phyloP scores from a whole-genome alignment of 1,140 invertebrate genomes.

The Drosophila fuyamai region DNA sequence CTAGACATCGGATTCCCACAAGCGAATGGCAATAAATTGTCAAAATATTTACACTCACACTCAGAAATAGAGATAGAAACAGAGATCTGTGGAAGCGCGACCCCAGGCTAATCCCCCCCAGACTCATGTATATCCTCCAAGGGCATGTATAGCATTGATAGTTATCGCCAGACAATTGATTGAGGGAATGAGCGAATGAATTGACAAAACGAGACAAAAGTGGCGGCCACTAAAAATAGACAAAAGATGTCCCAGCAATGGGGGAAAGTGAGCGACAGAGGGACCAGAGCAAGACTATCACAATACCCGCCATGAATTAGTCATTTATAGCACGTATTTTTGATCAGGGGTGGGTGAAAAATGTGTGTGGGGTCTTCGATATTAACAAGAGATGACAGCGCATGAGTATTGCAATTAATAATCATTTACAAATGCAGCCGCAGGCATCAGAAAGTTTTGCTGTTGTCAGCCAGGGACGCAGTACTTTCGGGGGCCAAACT shows the following conservation, averaged over 20 bases:
- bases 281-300: conserved; percentile 4
- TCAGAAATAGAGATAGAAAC: conserved; percentile 8
- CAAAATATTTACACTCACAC: conserved; percentile 55
- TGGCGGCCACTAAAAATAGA: conserved; percentile 74
- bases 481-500: conserved; percentile 51
- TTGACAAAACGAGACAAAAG: conserved; percentile 70
- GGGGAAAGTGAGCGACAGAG: not conserved
- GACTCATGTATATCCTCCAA: conserved; percentile 20
- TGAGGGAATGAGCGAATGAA: conserved; percentile 60
- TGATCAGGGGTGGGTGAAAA: not conserved
- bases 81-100: conserved; percentile 13
- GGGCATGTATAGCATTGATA: conserved; percentile 34
- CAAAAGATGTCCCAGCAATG: conserved; percentile 32
- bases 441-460: conserved; percentile 26
- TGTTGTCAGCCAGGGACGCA: conserved; percentile 47
- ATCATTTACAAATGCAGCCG: conserved; percentile 67
- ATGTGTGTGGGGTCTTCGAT: conserved; percentile 60
- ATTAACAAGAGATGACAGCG: conserved; percentile 44
- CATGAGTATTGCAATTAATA: conserved; percentile 75
- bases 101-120: conserved; percentile 26
- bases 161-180: conserved; percentile 59
- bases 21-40: conserved; percentile 62
- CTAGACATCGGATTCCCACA: conserved; percentile 20
- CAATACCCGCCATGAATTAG: conserved; percentile 64
- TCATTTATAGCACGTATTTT: conserved; percentile 74